A percentile compares a stretch with the other conserved stretches of the same genome.
These are phyloP conservation scores for Lycodopsis pacificus DNA, from an alignment of 2,797 vertebrate genomes.

Conservation along the genomic window DNA sequence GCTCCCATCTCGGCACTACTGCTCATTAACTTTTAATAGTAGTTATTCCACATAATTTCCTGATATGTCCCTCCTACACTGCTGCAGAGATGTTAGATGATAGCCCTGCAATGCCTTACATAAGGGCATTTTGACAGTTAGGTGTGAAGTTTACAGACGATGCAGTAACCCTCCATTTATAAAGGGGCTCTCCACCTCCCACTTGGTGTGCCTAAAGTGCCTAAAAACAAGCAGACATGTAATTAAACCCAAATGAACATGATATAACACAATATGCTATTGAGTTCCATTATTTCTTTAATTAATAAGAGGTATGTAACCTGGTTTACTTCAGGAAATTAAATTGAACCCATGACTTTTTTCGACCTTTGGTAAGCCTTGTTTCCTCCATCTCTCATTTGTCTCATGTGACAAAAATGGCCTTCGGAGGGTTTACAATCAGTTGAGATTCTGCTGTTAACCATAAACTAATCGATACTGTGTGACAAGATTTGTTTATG, in stretches of 20 bases:
- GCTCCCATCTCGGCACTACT: slow-evolving; percentile 45
- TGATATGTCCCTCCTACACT: background rate
- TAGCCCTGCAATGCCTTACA: background rate
- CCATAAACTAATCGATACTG: slow-evolving; percentile 25
- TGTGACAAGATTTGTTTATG: slow-evolving; percentile 25
- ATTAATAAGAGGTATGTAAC: slow-evolving; percentile 6
- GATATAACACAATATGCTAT: background rate
- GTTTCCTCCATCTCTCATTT: background rate
- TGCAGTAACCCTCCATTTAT: background rate
- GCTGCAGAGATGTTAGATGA: background rate
- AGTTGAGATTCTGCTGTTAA: slow-evolving; percentile 21
- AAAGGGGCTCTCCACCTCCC: background rate
- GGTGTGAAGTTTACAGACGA: background rate
- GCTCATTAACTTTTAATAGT: slow-evolving; percentile 35
- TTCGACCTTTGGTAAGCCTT: background rate
- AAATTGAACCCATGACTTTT: slow-evolving; percentile 8
- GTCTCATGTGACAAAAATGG: background rate
- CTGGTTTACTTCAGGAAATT: background rate
- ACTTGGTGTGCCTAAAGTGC: background rate
- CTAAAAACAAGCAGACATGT: background rate
- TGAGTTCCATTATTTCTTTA: slow-evolving; percentile 15
- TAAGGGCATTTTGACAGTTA: background rate
- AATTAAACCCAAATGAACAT: background rate
- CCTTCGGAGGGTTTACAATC: background rate
- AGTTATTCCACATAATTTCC: background rate